Conservation (phyloP, 2,888 invertebrate species). For the Athalia circularis region DNA sequence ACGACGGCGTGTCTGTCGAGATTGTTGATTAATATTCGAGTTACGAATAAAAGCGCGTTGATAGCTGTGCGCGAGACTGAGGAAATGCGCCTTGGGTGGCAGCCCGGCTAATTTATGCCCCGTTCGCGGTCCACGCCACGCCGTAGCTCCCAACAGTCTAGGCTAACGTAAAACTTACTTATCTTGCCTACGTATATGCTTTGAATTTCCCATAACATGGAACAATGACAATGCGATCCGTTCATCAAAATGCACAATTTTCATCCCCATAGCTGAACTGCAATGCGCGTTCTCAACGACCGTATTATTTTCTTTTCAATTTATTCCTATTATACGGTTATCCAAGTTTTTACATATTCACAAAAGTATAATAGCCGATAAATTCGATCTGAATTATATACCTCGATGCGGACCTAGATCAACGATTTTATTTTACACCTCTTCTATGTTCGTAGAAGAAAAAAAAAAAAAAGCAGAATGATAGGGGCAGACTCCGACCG, state of each 20-base stretch:
- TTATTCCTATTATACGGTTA: too few relatives aligned
- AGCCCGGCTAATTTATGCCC: conserved; percentile 32
- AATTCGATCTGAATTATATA: too few relatives aligned
- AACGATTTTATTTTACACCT: too few relatives aligned
- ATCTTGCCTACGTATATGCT: conserved; percentile 22
- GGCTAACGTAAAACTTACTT: too few relatives aligned
- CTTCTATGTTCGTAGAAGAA: too few relatives aligned
- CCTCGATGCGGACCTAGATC: not conserved
- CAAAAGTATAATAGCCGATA: too few relatives aligned
- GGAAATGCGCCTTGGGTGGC: conserved; percentile 61
- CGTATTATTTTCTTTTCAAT: too few relatives aligned
- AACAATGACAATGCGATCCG: not conserved
- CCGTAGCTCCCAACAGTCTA: too few relatives aligned
- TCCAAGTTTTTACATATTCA: too few relatives aligned
- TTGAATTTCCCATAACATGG: not conserved
- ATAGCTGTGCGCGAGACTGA: conserved; percentile 55
- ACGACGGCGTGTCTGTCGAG: conserved; percentile 21
- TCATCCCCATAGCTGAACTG: too few relatives aligned
- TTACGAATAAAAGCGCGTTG: conserved; percentile 53
- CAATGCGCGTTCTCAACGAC: too few relatives aligned
- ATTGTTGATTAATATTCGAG: conserved; percentile 64
- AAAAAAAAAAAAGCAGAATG: too few relatives aligned
- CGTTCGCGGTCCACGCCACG: not conserved
- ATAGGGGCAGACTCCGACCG: not conserved
- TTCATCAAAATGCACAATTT: not conserved